Evolutionary conservation across 2,113 vertebrate genomes (phyloP).

Genomic region (Phrynosoma blainvillii): DNA sequence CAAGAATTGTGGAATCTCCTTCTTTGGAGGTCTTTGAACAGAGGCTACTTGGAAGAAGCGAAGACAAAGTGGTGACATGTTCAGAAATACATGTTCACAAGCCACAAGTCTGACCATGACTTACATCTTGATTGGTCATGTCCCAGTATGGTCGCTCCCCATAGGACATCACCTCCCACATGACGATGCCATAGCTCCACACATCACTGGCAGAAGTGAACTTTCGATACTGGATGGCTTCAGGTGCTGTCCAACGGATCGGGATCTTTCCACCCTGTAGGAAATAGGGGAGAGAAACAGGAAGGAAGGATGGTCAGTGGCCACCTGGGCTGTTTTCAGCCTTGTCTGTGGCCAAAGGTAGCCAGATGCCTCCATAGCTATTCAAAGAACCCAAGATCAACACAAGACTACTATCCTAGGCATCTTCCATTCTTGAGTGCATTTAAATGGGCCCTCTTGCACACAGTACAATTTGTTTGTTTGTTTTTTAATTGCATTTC

Average conservation of each 20-base stretch:
- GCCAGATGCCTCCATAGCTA: not conserved
- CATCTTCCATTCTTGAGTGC: not conserved
- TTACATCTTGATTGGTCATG: slow-evolving; percentile 87
- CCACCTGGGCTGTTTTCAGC: accelerated
- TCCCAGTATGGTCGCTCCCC: slow-evolving; percentile 87
- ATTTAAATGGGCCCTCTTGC: not conserved
- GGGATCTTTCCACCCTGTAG: slow-evolving; percentile 84
- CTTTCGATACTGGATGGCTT: slow-evolving; percentile 84
- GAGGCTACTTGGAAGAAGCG: too few relatives aligned
- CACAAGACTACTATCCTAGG: too few relatives aligned
- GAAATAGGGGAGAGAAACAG: accelerated
- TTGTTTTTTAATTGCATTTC: too few relatives aligned
- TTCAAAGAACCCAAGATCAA: too few relatives aligned
- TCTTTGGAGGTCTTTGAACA: too few relatives aligned
- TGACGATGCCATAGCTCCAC: slow-evolving; percentile 85
- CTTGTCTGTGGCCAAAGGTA: accelerated
- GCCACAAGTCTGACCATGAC: slow-evolving; percentile 43
- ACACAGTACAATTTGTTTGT: too few relatives aligned
- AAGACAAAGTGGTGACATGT: too few relatives aligned
- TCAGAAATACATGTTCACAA: too few relatives aligned
- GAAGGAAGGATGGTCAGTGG: not conserved
- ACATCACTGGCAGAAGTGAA: slow-evolving; percentile 84
- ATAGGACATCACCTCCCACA: slow-evolving; percentile 87
- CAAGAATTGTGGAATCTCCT: too few relatives aligned
- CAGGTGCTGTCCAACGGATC: slow-evolving; percentile 82